These are phyloP conservation scores for Tetrax tetrax DNA, from an alignment of 2,113 vertebrate genomes.

Conservation along the genomic window DNA sequence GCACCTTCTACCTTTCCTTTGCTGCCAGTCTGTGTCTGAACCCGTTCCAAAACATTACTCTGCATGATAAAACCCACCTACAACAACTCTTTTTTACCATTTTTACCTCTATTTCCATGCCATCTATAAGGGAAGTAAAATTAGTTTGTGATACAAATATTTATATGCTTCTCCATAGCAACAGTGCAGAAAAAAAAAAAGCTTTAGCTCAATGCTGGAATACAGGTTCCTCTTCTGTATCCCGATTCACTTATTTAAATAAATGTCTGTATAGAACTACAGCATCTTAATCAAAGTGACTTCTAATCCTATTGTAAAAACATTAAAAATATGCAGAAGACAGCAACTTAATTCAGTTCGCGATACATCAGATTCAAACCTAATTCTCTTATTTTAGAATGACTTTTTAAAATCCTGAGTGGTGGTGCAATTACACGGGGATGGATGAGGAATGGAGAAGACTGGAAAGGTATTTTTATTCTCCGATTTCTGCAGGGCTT, in stretches of 20 bases:
- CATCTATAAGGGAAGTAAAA: slow-evolving; percentile 14
- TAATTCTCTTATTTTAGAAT: neutral
- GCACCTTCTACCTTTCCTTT: neutral
- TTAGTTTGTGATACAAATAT: slow-evolving; percentile 43
- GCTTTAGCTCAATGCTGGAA: neutral
- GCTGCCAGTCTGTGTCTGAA: neutral
- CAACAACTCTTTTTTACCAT: neutral
- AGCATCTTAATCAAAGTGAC: neutral
- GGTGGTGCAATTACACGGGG: neutral
- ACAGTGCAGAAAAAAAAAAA: neutral
- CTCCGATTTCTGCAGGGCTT: neutral
- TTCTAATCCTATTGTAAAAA: neutral
- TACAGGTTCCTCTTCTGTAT: neutral
- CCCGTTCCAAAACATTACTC: neutral
- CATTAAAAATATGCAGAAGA: neutral
- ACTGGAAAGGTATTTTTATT: neutral
- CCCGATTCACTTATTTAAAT: neutral
- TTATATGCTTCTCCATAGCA: slow-evolving; percentile 34
- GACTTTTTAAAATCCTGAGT: neutral
- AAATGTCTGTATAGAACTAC: neutral
- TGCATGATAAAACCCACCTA: neutral
- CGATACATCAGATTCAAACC: neutral
- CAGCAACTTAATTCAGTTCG: neutral
- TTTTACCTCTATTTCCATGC: slow-evolving; percentile 35
- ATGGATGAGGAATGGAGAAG: neutral